Evolutionary conservation across 2,888 invertebrate genomes (phyloP), one percentile per base, ranked within the genome.

Genomic region (Leptopterna dolabrata): DNA sequence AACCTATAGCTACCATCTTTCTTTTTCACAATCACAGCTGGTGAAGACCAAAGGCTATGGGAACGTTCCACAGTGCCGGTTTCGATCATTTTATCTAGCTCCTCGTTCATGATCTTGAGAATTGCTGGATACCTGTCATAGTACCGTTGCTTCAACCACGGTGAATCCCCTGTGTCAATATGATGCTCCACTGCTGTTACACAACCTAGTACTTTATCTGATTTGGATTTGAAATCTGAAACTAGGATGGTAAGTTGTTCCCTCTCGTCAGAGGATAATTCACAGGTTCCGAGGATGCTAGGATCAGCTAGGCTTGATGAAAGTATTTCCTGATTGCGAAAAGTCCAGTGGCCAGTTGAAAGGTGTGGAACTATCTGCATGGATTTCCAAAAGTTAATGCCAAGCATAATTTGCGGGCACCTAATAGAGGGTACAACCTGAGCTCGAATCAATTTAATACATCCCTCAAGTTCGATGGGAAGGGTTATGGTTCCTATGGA

Each of bases 31-130:
- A 90, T 70, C 0, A 90, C 47, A 16, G 90, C 89, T 0, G 90
- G 90, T 36, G 90, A 89, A 16, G 89, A 89, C 90, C 90, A 90
- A 7, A 89, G 88, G 78, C 89, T 90, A 11, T 89, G 87, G 1
- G 90, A 90, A 11, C 89, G 90, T 81, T 88, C 88, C 1, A 91
- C 89, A 0, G 90, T 89, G 4, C 89, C 90, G 7, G 88, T 47
- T 14, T 47, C n/a, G n/a, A n/a, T n/a, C n/a, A n/a, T n/a, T n/a
- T n/a, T n/a, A n/a, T n/a, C n/a, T n/a, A n/a, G n/a, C 83, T 90
- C 90, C 9, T 87, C 78, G 73, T 89, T 73, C 3, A 90, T 76
- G 3, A 85, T 27, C 0, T 73, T 86, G 63, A 88, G 88, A 16
- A 86, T 63, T n/a, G n/a, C 36, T 16, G 84, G 84, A 43, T 71